phyloP scores from a whole-genome alignment of 2,888 invertebrate genomes.

The Leptopilina syphax region DNA sequence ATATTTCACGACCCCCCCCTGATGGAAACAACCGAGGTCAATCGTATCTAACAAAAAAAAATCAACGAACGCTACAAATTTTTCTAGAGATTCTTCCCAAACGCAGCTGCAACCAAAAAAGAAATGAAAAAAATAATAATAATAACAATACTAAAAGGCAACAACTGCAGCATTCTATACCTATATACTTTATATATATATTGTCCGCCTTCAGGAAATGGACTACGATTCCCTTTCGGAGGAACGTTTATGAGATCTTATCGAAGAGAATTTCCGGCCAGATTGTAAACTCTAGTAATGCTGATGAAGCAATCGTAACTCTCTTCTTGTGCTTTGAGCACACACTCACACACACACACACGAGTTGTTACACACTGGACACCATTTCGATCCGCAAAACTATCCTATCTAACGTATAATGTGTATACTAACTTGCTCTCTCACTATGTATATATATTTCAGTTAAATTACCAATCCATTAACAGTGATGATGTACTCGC shows the following conservation, averaged over 20 bases:
- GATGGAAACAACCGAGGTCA: slow-evolving; percentile 24
- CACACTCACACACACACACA: too few species aligned
- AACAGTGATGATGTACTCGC: slow-evolving; percentile 1
- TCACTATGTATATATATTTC: neutral
- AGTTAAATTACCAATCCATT: slow-evolving; percentile 17
- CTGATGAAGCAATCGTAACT: slow-evolving; percentile 26
- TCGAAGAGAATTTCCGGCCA: slow-evolving; percentile 21
- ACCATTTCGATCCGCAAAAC: neutral
- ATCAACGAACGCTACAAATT: slow-evolving; percentile 3
- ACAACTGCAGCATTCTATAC: too few species aligned
- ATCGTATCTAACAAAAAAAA: slow-evolving; percentile 16
- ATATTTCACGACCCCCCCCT: slow-evolving; percentile 60
- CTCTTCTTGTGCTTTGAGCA: neutral
- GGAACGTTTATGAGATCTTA: slow-evolving; percentile 32
- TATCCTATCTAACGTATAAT: slow-evolving; percentile 8
- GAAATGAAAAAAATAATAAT: neutral
- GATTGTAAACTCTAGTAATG: slow-evolving; percentile 31
- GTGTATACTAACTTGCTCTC: slow-evolving; percentile 4
- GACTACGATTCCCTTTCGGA: slow-evolving; percentile 14
- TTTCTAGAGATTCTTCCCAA: slow-evolving; percentile 17
- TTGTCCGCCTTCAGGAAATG: slow-evolving; percentile 11
- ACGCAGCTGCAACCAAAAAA: slow-evolving; percentile 6
- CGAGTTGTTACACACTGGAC: neutral
- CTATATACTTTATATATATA: neutral
- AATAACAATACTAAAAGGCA: too few species aligned